Evolutionary conservation across 2,797 vertebrate species (phyloP).

Genomic region (Strix occidentalis): DNA sequence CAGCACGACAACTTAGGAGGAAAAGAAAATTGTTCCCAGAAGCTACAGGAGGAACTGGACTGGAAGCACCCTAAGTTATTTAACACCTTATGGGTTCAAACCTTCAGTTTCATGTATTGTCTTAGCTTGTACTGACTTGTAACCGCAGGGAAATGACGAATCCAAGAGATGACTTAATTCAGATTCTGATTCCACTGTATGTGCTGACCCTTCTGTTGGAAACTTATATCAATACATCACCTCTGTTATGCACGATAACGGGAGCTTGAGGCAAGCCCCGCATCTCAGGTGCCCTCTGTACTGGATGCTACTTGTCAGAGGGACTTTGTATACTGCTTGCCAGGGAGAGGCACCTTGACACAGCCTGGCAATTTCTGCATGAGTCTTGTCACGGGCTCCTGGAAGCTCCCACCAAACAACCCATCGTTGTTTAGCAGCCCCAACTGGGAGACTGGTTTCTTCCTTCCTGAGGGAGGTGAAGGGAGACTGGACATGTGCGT

Average conservation of each 20-base stretch:
- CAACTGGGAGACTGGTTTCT: background rate
- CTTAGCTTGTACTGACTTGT: background rate
- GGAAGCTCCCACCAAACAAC: background rate
- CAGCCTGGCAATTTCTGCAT: background rate
- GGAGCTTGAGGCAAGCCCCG: background rate
- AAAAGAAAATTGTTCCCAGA: background rate
- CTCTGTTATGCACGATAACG: accelerated
- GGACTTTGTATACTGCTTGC: background rate
- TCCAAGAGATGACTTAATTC: background rate
- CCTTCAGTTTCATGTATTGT: background rate
- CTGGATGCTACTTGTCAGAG: background rate
- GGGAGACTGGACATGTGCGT: background rate
- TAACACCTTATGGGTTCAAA: background rate
- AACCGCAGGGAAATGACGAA: background rate
- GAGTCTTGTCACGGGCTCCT: background rate
- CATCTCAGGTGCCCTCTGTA: background rate
- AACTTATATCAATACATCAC: background rate
- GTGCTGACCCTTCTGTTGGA: background rate
- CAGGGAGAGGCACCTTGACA: background rate
- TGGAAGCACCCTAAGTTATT: background rate
- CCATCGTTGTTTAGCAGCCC: background rate
- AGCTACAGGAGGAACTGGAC: background rate
- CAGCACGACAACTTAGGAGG: background rate
- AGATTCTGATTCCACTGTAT: background rate
- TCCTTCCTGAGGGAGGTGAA: background rate